Evolutionary conservation across 2,113 vertebrate species (phyloP).

Genomic region (Urocynchramus pylzowi): DNA sequence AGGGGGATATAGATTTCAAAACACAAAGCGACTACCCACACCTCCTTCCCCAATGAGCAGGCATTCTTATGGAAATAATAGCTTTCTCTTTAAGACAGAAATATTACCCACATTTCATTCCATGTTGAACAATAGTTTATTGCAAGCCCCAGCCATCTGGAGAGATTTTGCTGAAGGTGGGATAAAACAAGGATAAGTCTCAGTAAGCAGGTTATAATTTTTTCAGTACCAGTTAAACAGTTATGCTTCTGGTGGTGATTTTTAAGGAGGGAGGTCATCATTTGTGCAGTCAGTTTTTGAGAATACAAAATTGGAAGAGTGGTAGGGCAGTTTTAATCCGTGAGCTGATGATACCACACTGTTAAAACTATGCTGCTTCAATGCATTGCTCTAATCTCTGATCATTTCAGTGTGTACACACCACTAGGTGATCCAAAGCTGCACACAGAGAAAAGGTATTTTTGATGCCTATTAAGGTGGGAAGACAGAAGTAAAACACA

Average conservation of each 20-base stretch:
- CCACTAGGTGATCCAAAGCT: background rate
- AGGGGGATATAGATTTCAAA: background rate
- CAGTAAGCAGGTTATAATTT: background rate
- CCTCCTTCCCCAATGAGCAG: background rate
- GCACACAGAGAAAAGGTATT: background rate
- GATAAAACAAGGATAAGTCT: background rate
- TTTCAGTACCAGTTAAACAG: background rate
- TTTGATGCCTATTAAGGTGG: background rate
- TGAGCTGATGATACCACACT: background rate
- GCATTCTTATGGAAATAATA: slow-evolving; percentile 6
- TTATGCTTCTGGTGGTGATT: background rate
- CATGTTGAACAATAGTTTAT: background rate
- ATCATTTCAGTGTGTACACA: background rate
- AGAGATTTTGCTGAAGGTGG: background rate
- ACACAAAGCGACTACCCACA: background rate
- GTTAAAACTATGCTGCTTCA: background rate
- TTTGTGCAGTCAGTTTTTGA: background rate
- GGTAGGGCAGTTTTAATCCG: background rate
- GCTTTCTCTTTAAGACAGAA: background rate
- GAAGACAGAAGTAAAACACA: background rate
- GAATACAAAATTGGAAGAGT: background rate
- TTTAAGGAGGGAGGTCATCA: background rate
- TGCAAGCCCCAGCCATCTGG: background rate
- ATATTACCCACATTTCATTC: background rate
- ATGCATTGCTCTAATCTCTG: background rate